These are phyloP conservation scores for Meda fulgida DNA, from an alignment of 2,797 vertebrate species.

Conservation along the genomic window DNA sequence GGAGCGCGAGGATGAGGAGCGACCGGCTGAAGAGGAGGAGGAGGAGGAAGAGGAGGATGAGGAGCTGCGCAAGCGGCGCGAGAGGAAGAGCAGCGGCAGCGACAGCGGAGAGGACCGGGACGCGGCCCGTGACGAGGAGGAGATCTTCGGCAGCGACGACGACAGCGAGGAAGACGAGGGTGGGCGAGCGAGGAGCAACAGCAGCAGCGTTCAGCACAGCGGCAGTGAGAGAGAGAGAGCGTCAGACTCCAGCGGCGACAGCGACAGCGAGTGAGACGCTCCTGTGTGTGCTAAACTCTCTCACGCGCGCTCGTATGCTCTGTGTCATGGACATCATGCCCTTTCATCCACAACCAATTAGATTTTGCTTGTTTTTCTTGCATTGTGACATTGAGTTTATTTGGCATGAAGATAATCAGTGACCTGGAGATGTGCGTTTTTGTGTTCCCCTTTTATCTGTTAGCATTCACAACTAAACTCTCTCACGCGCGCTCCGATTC, in stretches of 20 bases:
- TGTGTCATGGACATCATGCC: background rate
- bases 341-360: background rate
- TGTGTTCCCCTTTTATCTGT: no score
- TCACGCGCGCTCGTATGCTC: background rate
- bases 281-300: no score
- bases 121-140: slow-evolving; percentile 86
- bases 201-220: slow-evolving; percentile 80
- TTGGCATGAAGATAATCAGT: background rate
- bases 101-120: slow-evolving; percentile 82
- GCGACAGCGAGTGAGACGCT: slow-evolving; percentile 83
- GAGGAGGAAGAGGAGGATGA: slow-evolving; percentile 69
- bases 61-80: slow-evolving; percentile 33
- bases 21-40: slow-evolving; percentile 63
- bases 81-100: slow-evolving; percentile 72
- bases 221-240: slow-evolving; percentile 83
- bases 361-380: background rate
- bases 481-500: rapidly evolving
- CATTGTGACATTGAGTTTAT: no score
- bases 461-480: no score
- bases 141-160: slow-evolving; percentile 89
- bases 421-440: background rate
- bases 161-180: slow-evolving; percentile 81
- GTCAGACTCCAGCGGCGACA: slow-evolving; percentile 86
- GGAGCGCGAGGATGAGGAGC: slow-evolving; percentile 79
- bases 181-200: slow-evolving; percentile 71